Evolutionary conservation across 2,888 invertebrate species (phyloP), one percentile per base, ranked within the genome.

Genomic region (Oegoconia quadripuncta): DNA sequence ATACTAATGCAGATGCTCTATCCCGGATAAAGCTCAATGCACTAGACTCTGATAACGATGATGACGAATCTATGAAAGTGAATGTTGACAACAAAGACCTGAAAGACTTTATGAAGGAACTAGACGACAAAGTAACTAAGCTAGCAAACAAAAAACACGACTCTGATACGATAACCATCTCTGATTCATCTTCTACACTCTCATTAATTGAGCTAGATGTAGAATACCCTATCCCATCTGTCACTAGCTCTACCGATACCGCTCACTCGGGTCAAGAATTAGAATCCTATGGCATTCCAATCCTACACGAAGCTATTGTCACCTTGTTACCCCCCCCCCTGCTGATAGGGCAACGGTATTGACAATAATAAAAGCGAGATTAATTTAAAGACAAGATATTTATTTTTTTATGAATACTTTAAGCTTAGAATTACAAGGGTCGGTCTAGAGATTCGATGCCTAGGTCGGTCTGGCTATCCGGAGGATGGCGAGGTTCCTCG

Each of bases 1-100:
- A n/a, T n/a, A n/a, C n/a, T n/a, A 43, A 44, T 11, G 47, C 44
- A 1, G 44, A 48, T 11, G 48, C 48, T 1, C 18, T 48, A 12
- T 45, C 41, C 0, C 32, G 45, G 15, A 38, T 44, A 15, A 39
- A 28, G 12, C 7, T 33, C 9, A 33, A 33, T n/a, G 23, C 23
- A 1, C 6, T 33, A 8, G 23, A 6, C 6, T 2, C 3, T 6
- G 23, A 33, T 15, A n/a, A n/a, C n/a, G 23, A 22, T n/a, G 15
- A 22, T 30, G 5, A 4, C n/a, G n/a, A n/a, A 1, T 46, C 46
- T 1, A 40, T 42, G 33, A 15, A 16, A 20, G 44, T 44, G 1
- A 44, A 50, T 13, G 1, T 33, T 31, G 33, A 40, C n/a, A 23
- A 37, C 15, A 28, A 30, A 27, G 2, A 22, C 30, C 11, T 31